Evolutionary conservation across 2,888 invertebrate genomes (phyloP).

Genomic region (Agrochola macilenta): DNA sequence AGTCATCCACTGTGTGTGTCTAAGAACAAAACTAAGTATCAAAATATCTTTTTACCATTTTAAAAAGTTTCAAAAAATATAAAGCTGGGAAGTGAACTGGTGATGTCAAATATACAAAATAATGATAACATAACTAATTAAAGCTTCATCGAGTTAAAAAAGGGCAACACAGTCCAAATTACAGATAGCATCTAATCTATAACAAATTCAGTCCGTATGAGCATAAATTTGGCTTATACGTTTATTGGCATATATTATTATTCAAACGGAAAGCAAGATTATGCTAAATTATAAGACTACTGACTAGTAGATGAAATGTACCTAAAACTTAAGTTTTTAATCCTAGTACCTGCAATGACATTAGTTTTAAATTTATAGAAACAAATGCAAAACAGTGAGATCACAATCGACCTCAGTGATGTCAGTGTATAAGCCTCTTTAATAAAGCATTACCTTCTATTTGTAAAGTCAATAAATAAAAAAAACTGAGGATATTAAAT

Average conservation of each 20-base stretch:
- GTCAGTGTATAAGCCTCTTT: conserved; percentile 54
- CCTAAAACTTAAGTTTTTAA: conserved; percentile 73
- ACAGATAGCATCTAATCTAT: conserved; percentile 53
- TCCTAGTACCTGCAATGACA: conserved; percentile 56
- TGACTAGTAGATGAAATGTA: conserved; percentile 85
- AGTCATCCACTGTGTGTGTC: conserved; percentile 19
- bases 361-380: conserved; percentile 48
- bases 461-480: conserved; percentile 16
- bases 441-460: conserved; percentile 39
- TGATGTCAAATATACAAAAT: conserved; percentile 45
- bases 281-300: conserved; percentile 78
- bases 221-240: conserved; percentile 47
- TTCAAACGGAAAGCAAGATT: conserved; percentile 58
- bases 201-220: conserved; percentile 59
- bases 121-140: conserved; percentile 68
- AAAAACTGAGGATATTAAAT: conserved; percentile 24
- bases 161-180: conserved; percentile 37
- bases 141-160: conserved; percentile 70
- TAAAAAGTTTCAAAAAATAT: conserved; percentile 50
- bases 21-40: conserved; percentile 31
- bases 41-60: conserved; percentile 50
- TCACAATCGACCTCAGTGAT: conserved; percentile 39
- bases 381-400: conserved; percentile 58
- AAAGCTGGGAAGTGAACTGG: conserved; percentile 49
- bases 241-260: conserved; percentile 38